These are phyloP conservation scores for Nowickia ferox DNA, from an alignment of 2,888 invertebrate species.

Conservation along the genomic window DNA sequence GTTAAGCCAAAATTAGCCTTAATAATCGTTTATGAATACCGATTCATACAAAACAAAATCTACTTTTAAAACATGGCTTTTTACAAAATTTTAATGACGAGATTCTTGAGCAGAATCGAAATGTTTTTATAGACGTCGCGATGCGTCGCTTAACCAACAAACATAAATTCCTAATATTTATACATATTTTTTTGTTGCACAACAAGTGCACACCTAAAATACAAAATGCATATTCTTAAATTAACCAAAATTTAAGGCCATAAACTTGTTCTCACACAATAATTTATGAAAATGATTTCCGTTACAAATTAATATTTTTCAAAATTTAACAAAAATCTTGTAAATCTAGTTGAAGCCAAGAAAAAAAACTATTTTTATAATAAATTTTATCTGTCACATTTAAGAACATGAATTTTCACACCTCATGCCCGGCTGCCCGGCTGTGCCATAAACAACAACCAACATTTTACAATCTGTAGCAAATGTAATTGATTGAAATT, in stretches of 20 bases:
- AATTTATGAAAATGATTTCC: slow-evolving; percentile 48
- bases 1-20: too few species aligned
- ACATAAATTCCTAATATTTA: background rate
- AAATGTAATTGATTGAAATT: slow-evolving; percentile 40
- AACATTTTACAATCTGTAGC: slow-evolving; percentile 5
- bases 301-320: slow-evolving; percentile 8
- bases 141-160: too few species aligned
- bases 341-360: background rate
- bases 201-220: too few species aligned
- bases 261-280: slow-evolving; percentile 50
- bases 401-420: slow-evolving; percentile 42
- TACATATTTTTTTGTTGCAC: background rate
- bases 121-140: too few species aligned
- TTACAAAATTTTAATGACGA: too few species aligned
- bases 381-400: slow-evolving; percentile 13
- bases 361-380: slow-evolving; percentile 15
- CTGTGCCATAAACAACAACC: slow-evolving; percentile 28
- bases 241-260: background rate
- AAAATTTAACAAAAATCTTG: background rate
- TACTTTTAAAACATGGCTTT: too few species aligned
- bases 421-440: slow-evolving; percentile 13
- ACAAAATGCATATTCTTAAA: background rate
- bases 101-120: too few species aligned
- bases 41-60: too few species aligned
- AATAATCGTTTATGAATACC: too few species aligned